Base-by-base conservation (phyloP, 2,888 invertebrate species). In the Prostheceraeus crozeri region DNA sequence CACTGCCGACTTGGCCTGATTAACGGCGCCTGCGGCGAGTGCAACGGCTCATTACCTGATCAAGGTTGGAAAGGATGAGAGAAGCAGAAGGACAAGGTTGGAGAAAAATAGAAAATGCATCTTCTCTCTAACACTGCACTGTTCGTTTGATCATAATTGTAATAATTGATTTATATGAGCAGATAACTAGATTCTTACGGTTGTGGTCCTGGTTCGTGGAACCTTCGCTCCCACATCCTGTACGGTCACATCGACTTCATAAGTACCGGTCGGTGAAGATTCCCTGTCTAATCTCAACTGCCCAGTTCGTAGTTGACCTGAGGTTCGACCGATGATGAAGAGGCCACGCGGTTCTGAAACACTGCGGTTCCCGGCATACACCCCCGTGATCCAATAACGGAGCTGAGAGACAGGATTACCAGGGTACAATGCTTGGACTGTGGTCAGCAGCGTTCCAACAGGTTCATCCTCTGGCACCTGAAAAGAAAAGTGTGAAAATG, bases 321-420 rank as follows among this genome's bases (percentile, higher is more conserved):
- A 16, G 14, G 8, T 45, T 8, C 40, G 11, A 8, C 40, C 45
- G 8, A 55, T 16, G 23, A 21, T 14, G 48, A 55, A 55, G 11
- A 55, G 52, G 51, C 55, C 55, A 16, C 55, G 55, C 21, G 33
- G 33, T 21, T 55, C 35, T 3, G 30, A 36, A 33, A 16, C 30
- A 16, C 30, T 30, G 31, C 55, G 30, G 33, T 55, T 55, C 14
- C 55, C 55, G 6, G 55, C 55, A 11, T 52, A 55, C 14, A 55
- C 55, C 4, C 55, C 55, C 3, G 55, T 52, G 51, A 55, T 55
- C 35, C 31, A 55, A 21, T 55, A 55, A 11, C 28, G 4, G 23
- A 48, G 28, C 35, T 52, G 55, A 14, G 40, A 33, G 6, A 46
- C 33, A 3, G 55, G 55, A 8, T 55, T 55, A 2, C 55, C 55